Conservation (phyloP, 2,113 vertebrate species). For the Phaethon lepturus region DNA sequence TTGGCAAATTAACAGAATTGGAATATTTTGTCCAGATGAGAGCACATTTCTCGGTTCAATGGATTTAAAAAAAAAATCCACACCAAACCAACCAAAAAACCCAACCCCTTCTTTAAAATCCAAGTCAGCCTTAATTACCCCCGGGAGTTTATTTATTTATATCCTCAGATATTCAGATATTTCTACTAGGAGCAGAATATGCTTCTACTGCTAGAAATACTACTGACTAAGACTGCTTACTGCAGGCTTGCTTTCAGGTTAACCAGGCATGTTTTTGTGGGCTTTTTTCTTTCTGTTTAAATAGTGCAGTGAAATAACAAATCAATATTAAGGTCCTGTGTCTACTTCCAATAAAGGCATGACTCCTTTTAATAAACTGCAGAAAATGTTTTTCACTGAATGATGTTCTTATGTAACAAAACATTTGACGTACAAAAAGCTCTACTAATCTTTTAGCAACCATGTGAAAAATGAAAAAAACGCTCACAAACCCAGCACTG, state of each 20-base stretch:
- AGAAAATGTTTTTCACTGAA: background rate
- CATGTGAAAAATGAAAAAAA: background rate
- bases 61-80: background rate
- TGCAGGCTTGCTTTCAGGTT: background rate
- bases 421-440: background rate
- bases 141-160: background rate
- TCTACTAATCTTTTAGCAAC: background rate
- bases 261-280: background rate
- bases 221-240: background rate
- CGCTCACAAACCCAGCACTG: background rate
- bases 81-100: background rate
- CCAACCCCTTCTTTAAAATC: background rate
- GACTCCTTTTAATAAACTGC: background rate
- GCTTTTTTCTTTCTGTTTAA: background rate
- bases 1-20: background rate
- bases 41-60: background rate
- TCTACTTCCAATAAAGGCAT: background rate
- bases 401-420: background rate
- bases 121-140: background rate
- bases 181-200: background rate
- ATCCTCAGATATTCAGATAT: background rate
- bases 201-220: background rate
- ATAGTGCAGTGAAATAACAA: background rate
- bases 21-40: background rate
- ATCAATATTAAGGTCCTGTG: background rate